Conservation (phyloP, 2,888 invertebrate species). For the Eristalis pertinax region DNA sequence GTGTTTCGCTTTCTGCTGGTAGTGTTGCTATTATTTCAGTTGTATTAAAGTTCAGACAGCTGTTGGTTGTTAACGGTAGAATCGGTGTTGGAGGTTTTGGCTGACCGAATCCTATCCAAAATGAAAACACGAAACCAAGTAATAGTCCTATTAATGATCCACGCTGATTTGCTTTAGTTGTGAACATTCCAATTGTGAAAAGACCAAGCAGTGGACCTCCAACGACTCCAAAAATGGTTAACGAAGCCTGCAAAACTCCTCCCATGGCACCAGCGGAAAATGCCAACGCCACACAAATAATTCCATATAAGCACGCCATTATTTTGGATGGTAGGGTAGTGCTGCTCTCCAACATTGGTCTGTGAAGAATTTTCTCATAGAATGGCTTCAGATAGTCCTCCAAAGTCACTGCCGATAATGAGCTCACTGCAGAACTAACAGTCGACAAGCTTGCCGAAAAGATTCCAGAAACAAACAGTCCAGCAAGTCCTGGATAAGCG, state of each 20-base stretch:
- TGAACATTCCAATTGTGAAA: constrained; percentile 92
- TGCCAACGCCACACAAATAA: constrained; percentile 90
- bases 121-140: constrained; percentile 85
- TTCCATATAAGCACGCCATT: constrained; percentile 88
- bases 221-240: constrained; percentile 93
- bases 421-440: constrained; percentile 94
- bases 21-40: constrained; percentile 22
- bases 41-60: constrained; percentile 81
- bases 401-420: constrained; percentile 93
- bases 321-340: constrained; percentile 85
- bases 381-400: constrained; percentile 90
- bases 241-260: constrained; percentile 90
- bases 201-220: constrained; percentile 92
- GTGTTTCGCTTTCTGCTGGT: constrained; percentile 36
- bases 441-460: constrained; percentile 96
- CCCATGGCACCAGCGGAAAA: constrained; percentile 91
- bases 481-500: constrained; percentile 90
- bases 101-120: constrained; percentile 93
- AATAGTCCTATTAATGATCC: constrained; percentile 87
- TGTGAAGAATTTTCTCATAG: constrained; percentile 80
- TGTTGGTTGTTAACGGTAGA: constrained; percentile 84
- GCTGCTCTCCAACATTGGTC: constrained; percentile 80
- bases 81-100: constrained; percentile 85
- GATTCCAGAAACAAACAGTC: constrained; percentile 94
- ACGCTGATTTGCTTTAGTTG: constrained; percentile 87